Base-by-base conservation (phyloP, 1,140 invertebrate species). In the Achroia grisella region DNA sequence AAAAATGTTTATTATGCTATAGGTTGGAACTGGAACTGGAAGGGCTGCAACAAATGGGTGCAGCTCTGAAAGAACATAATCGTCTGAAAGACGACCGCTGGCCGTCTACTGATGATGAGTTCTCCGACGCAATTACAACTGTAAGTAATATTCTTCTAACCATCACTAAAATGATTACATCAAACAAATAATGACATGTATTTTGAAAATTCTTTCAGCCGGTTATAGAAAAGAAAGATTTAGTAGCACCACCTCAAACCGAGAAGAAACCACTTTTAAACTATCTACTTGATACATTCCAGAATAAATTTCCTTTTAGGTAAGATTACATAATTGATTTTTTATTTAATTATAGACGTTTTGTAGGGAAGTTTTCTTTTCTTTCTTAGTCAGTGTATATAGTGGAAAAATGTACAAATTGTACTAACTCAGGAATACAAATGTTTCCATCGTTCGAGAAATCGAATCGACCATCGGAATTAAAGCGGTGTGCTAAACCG, bases 221-320 rank as follows among this genome's bases (percentile, higher is more conserved):
- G 3, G 55, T 78, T 0, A 68, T 78, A n/a, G 79, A 83, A 39
- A 77, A 71, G 40, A 80, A 80, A 46, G 79, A 80, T 34, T 49
- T 79, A 11, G 41, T 80, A 2, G 48, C 66, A 12, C 54, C 73
- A 0, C 10, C 44, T 1, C 40, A 52, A 8, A 9, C 44, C 0
- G 71, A 77, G 10, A 71, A 60, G 49, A 77, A 69, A 9, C 74
- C 74, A 0, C 44, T 78, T 4, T 58, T 80, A 33, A 72, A 75
- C 37, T 77, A 72, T 29, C 43, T 80, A 9, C 42, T 80, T 4
- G 74, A 79, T 23, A 67, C 71, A 1, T 64, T 78, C 39, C 78
- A 79, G 15, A 71, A 62, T 34, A 78, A 79, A 50, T 65, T 68
- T 28, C 33, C 51, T 9, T 13, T 58, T 8, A 62, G 60, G 78